These are phyloP conservation scores for Scytalopus superciliaris DNA, from an alignment of 2,113 vertebrate genomes.

Conservation along the genomic window DNA sequence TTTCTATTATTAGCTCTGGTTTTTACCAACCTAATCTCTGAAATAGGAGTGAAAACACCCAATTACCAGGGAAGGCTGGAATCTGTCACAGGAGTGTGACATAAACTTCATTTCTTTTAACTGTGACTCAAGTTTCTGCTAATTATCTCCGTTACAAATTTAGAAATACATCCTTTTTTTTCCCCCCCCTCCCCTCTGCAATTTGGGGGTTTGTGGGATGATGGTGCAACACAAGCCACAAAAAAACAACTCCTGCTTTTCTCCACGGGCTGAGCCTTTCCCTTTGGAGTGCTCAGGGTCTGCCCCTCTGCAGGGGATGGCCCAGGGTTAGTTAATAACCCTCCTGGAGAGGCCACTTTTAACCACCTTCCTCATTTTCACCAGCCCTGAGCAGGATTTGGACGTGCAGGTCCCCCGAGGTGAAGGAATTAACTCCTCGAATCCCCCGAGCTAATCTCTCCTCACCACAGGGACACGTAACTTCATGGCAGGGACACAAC, in stretches of 20 bases:
- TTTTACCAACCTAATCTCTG: neutral
- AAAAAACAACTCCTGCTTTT: neutral
- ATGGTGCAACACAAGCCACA: neutral
- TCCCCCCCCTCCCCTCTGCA: neutral
- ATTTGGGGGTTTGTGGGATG: neutral
- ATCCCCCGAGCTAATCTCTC: conserved; percentile 16
- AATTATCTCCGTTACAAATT: neutral
- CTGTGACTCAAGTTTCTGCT: conserved; percentile 9
- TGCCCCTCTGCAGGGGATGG: neutral
- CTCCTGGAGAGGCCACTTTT: neutral
- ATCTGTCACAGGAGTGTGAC: neutral
- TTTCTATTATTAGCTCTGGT: neutral
- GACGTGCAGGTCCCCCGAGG: neutral
- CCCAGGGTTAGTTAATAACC: neutral
- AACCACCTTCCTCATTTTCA: neutral
- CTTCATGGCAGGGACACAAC: neutral
- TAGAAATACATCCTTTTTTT: neutral
- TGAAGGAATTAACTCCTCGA: conserved; percentile 44
- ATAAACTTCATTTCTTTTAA: neutral
- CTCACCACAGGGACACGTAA: neutral
- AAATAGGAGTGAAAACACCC: neutral
- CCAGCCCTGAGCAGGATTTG: neutral
- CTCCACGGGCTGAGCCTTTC: neutral
- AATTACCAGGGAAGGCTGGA: neutral
- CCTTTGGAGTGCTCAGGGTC: neutral